Percentiles rank a stretch among this genome's conserved stretches.
Conservation (phyloP, 1,140 invertebrate species). For the Panulirus ornatus region DNA sequence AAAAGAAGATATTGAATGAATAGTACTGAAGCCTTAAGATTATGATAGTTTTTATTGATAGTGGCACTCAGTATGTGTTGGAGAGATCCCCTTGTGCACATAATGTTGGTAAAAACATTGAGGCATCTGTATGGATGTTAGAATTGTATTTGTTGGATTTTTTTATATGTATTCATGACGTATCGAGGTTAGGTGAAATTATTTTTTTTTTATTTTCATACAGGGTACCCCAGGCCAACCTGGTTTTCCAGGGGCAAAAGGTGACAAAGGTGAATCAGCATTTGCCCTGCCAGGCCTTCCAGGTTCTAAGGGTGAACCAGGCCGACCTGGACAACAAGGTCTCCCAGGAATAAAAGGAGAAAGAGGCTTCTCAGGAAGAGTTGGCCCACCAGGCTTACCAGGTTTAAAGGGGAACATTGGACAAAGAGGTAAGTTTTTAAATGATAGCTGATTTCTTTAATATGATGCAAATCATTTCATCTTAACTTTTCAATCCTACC, state of each 20-base stretch:
- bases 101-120: too few species aligned
- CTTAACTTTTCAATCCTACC: too few species aligned
- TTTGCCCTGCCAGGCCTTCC: conserved; percentile 79
- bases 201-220: not conserved
- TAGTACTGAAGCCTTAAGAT: too few species aligned
- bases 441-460: not conserved
- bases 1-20: too few species aligned
- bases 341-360: conserved; percentile 76
- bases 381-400: conserved; percentile 75
- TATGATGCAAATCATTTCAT: too few species aligned
- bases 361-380: conserved; percentile 79
- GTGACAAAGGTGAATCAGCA: conserved; percentile 75
- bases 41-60: too few species aligned
- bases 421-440: conserved; percentile 80
- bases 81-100: too few species aligned
- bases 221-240: conserved; percentile 64
- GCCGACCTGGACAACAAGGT: conserved; percentile 78
- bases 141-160: too few species aligned
- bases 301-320: conserved; percentile 77
- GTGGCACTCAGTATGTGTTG: too few species aligned
- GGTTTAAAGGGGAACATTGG: conserved; percentile 86
- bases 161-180: too few species aligned
- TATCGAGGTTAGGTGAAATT: too few species aligned
- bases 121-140: too few species aligned
- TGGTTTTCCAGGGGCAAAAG: conserved; percentile 75